Base-by-base conservation (phyloP, 2,888 invertebrate species). In the Alentia gelatinosa region DNA sequence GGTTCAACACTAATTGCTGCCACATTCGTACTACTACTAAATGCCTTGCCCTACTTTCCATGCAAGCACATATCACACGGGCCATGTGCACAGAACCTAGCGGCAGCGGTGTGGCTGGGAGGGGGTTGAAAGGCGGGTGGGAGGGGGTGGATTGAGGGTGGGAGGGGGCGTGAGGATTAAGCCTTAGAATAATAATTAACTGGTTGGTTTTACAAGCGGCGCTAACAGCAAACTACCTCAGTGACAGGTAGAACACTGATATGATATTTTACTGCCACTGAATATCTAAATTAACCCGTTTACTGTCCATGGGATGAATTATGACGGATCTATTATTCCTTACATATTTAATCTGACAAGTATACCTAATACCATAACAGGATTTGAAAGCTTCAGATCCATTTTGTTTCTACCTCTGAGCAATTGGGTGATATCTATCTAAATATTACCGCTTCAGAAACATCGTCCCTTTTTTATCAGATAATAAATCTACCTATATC, bases 161-260 rank as follows among this genome's bases (percentile, higher is more conserved):
- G 42, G 42, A 26, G 47, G 86, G 39, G 47, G 47, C 26, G 42
- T 3, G 3, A 12, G 86, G 47, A 86, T 86, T 86, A 86, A 50
- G 86, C 23, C 42, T 30, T 42, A 47, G 47, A 86, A 86, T 86
- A 86, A 86, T 86, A 86, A 86, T 86, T 86, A 86, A 86, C 42
- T 47, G 7, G 86, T 19, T 86, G 19, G 86, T 47, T 42, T 42
- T n/a, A 19, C 42, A 33, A 30, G 1, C 86, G 12, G 4, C 26
- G 12, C 7, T 79, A 15, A 39, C 37, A 79, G 37, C 15, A 79
- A 79, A 37, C 19, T 37, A 15, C 79, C 15, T 19, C n/a, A 12
- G 47, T n/a, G n/a, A n/a, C n/a, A 47, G 19, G 19, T 12, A 47
- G 47, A 47, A 12, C 47, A 19, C 9, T 47, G 9, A 19, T 12